Evolutionary conservation across 2,113 vertebrate species (phyloP).

Genomic region (Passer montanus): DNA sequence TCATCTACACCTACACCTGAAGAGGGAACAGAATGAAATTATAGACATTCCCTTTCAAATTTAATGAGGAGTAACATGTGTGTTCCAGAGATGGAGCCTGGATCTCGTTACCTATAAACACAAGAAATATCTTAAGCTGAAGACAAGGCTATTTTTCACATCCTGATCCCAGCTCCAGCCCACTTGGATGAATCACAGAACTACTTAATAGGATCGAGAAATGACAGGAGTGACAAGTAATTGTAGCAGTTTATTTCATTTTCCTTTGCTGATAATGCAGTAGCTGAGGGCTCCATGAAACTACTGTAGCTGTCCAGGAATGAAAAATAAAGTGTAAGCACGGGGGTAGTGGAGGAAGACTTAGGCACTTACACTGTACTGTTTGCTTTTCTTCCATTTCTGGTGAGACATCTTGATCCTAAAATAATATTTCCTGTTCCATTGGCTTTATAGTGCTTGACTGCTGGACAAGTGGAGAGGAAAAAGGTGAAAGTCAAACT

Average conservation of each 20-base stretch:
- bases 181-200: constrained; percentile 13
- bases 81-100: neutral
- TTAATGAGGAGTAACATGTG: neutral
- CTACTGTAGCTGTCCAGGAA: neutral
- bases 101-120: neutral
- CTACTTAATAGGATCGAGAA: neutral
- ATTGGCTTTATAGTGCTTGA: neutral
- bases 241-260: neutral
- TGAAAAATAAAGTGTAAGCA: neutral
- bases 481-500: neutral
- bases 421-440: neutral
- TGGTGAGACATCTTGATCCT: neutral
- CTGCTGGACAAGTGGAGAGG: neutral
- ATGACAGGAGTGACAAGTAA: constrained; percentile 10
- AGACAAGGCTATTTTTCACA: neutral
- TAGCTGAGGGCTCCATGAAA: neutral
- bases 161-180: neutral
- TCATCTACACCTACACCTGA: neutral
- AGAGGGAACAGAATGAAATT: neutral
- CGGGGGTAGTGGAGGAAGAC: neutral
- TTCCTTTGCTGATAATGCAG: neutral
- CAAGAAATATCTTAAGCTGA: neutral
- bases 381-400: neutral
- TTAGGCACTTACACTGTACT: neutral
- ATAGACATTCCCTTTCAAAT: constrained; percentile 1